phyloP scores from a whole-genome alignment of 2,888 invertebrate genomes.

The Polyommatus iphigenia region DNA sequence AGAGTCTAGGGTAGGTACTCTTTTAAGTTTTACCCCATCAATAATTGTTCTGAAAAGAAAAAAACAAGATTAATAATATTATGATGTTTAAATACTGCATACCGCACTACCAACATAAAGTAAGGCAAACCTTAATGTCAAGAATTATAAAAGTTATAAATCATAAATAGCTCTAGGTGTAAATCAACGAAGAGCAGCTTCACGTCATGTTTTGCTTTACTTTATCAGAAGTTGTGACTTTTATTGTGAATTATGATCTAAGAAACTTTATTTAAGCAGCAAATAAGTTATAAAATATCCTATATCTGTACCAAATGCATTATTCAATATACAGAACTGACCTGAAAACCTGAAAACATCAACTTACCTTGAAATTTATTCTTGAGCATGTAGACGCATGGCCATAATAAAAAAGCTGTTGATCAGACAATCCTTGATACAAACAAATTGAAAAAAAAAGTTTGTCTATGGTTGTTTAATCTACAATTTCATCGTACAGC shows the following conservation, averaged over 20 bases:
- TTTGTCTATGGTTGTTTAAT: constrained; percentile 36
- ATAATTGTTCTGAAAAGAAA: no score
- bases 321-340: not conserved
- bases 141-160: no score
- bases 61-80: no score
- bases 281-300: no score
- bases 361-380: no score
- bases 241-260: not conserved
- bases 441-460: constrained; percentile 2
- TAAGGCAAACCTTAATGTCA: no score
- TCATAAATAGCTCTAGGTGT: no score
- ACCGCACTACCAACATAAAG: no score
- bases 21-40: no score
- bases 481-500: constrained; percentile 45
- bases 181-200: no score
- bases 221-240: not conserved
- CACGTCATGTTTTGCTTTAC: not conserved
- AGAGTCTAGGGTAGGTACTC: no score
- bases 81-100: no score
- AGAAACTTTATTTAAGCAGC: not conserved
- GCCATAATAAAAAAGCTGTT: not conserved
- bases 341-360: not conserved
- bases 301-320: not conserved
- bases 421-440: not conserved
- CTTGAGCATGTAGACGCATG: not conserved